Conservation (phyloP, 2,888 invertebrate genomes). For the Leucophora obtusa region DNA sequence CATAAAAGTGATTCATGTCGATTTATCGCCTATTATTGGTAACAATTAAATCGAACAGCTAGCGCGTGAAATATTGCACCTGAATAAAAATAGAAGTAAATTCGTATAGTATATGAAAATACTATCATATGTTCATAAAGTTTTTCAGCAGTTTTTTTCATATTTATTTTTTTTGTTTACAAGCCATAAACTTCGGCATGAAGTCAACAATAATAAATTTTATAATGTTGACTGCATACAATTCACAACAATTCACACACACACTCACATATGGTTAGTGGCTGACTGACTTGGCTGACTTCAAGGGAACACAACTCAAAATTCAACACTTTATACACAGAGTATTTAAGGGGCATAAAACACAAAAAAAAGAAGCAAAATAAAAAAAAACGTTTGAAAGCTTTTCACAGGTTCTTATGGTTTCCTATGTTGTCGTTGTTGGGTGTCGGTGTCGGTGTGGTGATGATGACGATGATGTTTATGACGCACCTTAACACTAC, state of each 20-base stretch:
- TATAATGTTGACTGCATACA: slow-evolving; percentile 49
- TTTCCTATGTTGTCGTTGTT: background rate
- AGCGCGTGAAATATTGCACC: slow-evolving; percentile 60
- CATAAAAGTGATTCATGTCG: slow-evolving; percentile 36
- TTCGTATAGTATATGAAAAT: background rate
- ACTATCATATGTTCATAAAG: background rate
- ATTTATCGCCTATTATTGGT: slow-evolving; percentile 53
- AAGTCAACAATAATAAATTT: slow-evolving; percentile 60
- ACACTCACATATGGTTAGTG: slow-evolving; percentile 24
- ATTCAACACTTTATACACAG: background rate
- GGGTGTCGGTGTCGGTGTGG: background rate
- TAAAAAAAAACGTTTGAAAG: slow-evolving; percentile 23
- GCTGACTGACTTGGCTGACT: slow-evolving; percentile 1
- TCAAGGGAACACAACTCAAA: slow-evolving; percentile 2
- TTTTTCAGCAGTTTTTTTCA: background rate
- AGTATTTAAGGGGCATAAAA: slow-evolving; percentile 3
- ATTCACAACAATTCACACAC: slow-evolving; percentile 21
- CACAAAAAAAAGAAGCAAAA: background rate
- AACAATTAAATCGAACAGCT: slow-evolving; percentile 33
- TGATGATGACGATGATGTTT: slow-evolving; percentile 22
- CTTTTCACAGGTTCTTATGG: slow-evolving; percentile 19
- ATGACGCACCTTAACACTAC: slow-evolving; percentile 42
- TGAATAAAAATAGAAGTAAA: slow-evolving; percentile 22
- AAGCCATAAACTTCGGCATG: slow-evolving; percentile 56
- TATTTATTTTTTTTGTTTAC: slow-evolving; percentile 44